Evolutionary conservation across 2,797 vertebrate genomes (phyloP), one percentile per base, ranked within the genome.

Genomic region (Xenentodon cancila): DNA sequence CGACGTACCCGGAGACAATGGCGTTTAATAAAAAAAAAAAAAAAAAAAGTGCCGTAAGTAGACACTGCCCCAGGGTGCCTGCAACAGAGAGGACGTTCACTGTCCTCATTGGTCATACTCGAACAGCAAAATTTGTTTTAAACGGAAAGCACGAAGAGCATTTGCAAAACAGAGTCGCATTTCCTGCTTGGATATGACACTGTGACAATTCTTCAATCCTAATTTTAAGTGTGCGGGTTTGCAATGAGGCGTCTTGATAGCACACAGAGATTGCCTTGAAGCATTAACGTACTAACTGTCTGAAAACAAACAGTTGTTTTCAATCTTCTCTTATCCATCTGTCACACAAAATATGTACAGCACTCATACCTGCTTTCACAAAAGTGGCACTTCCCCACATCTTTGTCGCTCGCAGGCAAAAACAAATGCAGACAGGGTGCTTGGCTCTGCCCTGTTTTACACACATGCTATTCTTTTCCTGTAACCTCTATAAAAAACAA

Each of bases 401-500:
- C 76, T 76, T 70, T 88, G 87, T 90, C 73, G 91, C 89, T 90
- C 21, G 70, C 82, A 84, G 90, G 86, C 89, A 90, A 82, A 88
- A 86, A 79, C 80, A 84, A 85, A 86, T 82, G 80, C 75, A 85
- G 87, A 79, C 34, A 77, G 71, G 86, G 86, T 77, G 83, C 74
- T 84, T 17, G 64, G 77, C 82, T 83, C 84, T 75, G 78, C 84
- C 73, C 75, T 89, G 86, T 89, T n/a, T 87, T 88, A 88, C 81
- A 75, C 82, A 79, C 85, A 78, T 73, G 59, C 75, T 73, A 70
- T 62, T 53, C 84, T 84, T 85, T 89, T 84, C 79, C 84, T 85
- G 80, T 90, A 89, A 88, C 89, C 88, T 89, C 88, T 76, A 87
- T 91, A 87, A 91, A 37, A 88, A 87, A 80, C 65, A 87, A 82